Evolutionary conservation across 2,797 vertebrate species (phyloP).

Genomic region (Chaetodon trifasciatus): DNA sequence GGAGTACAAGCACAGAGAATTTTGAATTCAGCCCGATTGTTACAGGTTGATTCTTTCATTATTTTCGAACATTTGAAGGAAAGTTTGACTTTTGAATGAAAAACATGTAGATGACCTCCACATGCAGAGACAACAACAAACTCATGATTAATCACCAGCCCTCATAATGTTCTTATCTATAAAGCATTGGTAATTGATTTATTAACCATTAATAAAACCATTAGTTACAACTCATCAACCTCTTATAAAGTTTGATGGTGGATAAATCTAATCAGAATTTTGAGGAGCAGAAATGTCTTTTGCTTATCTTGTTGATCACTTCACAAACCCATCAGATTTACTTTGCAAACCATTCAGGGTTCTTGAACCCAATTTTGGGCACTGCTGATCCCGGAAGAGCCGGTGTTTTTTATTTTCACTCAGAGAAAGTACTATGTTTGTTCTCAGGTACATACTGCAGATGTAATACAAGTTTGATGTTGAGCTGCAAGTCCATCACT

Average conservation of each 20-base stretch:
- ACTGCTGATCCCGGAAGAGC: not conserved
- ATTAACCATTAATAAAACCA: not conserved
- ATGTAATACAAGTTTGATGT: constrained; percentile 45
- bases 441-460: constrained; percentile 40
- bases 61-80: too few relatives aligned
- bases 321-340: not conserved
- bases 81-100: not conserved
- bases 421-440: constrained; percentile 24
- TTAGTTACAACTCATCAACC: not conserved
- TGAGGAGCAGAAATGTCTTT: not conserved
- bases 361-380: not conserved
- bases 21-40: too few relatives aligned
- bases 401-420: not conserved
- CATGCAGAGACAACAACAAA: not conserved
- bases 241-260: not conserved
- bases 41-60: too few relatives aligned
- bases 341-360: not conserved
- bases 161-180: not conserved
- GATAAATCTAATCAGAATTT: not conserved
- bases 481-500: constrained; percentile 31
- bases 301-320: not conserved
- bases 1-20: too few relatives aligned
- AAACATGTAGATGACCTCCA: not conserved
- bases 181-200: not conserved
- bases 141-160: not conserved